Base-by-base conservation (phyloP, 2,113 vertebrate genomes). In the Amazona guildingii region DNA sequence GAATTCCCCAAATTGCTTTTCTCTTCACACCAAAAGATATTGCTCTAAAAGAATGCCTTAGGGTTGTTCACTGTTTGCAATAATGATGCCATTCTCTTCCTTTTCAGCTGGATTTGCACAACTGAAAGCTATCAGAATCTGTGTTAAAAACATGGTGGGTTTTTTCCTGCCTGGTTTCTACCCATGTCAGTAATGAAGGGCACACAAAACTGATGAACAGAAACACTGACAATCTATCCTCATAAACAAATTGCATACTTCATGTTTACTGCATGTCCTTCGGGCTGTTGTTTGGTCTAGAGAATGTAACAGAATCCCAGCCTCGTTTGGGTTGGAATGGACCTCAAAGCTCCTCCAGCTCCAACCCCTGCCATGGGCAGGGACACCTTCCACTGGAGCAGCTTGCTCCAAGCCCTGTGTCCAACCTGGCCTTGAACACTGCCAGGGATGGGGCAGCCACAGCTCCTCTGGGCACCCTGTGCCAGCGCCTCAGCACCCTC, bases 271-370 rank as follows among this genome's bases (percentile, higher is more conserved):
- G 15, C 25, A 57, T 84, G 48, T 82, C 29, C 35, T 86, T 78
- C 46, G 13, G 28, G 43, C 19, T 66, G 95, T 73, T 11, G 1
- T 62, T 76, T 17, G 17, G 39, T 35, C 66, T 62, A 57, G 17
- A 76, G 37, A 70, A 83, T 23, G 31, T 33, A 62, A 52, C 2
- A n/a, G 33, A 59, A 59, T 6, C 57, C 2, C 20, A 15, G 33
- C 4, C 33, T 59, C 33, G 57, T n/a, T 59, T 59, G 33, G 1
- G 13, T 10, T n/a, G 20, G 54, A 23, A 59, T 0, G 33, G 33
- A 23, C 33, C 20, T 59, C 3, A n/a, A 59, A n/a, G 33, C 20
- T 59, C 20, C 0, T 59, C 55, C 33, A 1, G 6, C 0, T n/a
- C 55, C 55, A 59, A n/a, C 33, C 55, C 20, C 33, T n/a, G 55